Evolutionary conservation across 1,140 invertebrate species (phyloP).

Genomic region (Amyelois transitella): DNA sequence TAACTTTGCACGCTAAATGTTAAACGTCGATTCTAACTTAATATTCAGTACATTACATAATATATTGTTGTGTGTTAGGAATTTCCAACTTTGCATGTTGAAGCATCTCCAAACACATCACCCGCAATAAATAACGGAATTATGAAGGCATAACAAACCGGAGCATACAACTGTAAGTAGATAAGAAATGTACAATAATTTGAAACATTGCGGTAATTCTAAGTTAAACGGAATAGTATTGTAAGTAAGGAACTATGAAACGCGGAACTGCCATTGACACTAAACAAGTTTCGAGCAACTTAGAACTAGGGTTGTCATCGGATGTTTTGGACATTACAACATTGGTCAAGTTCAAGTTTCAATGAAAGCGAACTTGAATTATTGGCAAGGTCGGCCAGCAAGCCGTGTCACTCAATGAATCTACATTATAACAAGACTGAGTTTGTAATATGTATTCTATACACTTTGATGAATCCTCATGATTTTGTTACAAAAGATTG

Average conservation of each 20-base stretch:
- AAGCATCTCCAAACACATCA: neutral
- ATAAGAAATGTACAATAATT: neutral
- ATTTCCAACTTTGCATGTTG: neutral
- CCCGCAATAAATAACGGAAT: neutral
- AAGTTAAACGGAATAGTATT: slow-evolving; percentile 2
- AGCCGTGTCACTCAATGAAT: too few relatives aligned
- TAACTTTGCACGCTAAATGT: too few relatives aligned
- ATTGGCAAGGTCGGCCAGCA: neutral
- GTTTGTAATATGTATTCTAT: too few relatives aligned
- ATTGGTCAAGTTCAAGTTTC: neutral
- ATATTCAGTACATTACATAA: too few relatives aligned
- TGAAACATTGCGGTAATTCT: neutral
- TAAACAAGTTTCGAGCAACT: slow-evolving; percentile 23
- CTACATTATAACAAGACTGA: too few relatives aligned
- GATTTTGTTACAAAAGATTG: too few relatives aligned
- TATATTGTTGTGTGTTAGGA: too few relatives aligned
- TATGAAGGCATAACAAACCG: neutral
- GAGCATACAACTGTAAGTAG: neutral
- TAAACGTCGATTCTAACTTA: too few relatives aligned
- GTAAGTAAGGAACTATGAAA: slow-evolving; percentile 9
- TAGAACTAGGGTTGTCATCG: neutral
- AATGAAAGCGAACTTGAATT: neutral
- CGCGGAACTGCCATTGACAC: slow-evolving; percentile 28
- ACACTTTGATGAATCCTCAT: too few relatives aligned
- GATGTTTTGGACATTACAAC: neutral